Base-by-base conservation (phyloP, 2,113 vertebrate species). In the Pluvialis apricaria region DNA sequence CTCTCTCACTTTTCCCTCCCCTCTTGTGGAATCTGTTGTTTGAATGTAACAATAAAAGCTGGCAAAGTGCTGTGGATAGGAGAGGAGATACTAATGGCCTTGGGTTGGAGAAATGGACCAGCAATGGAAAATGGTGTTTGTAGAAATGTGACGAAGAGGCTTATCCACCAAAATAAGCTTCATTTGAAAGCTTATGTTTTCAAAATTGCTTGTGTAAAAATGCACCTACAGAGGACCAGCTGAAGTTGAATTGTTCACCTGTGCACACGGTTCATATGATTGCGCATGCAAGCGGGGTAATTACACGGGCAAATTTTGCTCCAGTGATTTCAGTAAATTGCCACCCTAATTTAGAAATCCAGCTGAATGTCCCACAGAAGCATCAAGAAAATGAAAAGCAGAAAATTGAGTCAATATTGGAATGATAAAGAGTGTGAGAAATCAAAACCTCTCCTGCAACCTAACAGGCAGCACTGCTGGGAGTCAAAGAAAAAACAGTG, bases 181-280 rank as follows among this genome's bases (percentile, higher is more conserved):
- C 17, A 66, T 82, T 90, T 92, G 57, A 87, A 86, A 86, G 82
- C 75, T 88, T 75, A 49, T 47, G 61, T 86, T 93, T 93, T 70
- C 60, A 71, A 94, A 96, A 95, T 91, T 87, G 32, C 62, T 83
- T 92, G 65, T 87, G 45, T 58, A 71, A 60, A 95, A 96, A 86
- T 49, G 58, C 32, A 62, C 79, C 55, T 65, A 21, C 32, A 60
- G 72, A 80, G 68, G 82, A 77, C n/a, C 49, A 73, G 61, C 88
- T 91, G 89, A 92, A 71, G 77, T 17, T 65, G 94, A 78, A 92
- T 93, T 62, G 47, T 92, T 94, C 91, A 94, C 82, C 79, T 86
- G 75, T 64, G 64, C 60, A 60, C 45, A 36, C 72, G 24, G 24
- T 51, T 91, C 58, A 47, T 76, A 26, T 73, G 81, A 95, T 80